Conservation (phyloP, 2,797 vertebrate genomes). For the Chiloscyllium punctatum region DNA sequence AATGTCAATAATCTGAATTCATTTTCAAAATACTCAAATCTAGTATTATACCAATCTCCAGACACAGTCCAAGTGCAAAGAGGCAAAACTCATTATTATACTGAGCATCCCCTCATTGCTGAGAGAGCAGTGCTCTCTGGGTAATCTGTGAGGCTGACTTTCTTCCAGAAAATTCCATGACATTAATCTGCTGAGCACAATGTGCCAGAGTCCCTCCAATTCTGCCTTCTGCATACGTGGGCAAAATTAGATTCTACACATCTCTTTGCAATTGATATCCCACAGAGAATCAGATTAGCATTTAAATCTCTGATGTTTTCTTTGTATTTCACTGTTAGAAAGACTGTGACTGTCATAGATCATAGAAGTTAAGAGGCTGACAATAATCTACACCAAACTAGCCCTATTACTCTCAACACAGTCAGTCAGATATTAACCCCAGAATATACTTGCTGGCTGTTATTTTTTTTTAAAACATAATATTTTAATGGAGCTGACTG, state of each 20-base stretch:
- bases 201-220: neutral
- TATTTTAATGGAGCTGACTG: neutral
- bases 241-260: constrained; percentile 11
- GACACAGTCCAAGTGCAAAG: neutral
- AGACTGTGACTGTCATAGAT: constrained; percentile 12
- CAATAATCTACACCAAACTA: neutral
- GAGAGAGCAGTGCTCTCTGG: neutral
- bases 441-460: neutral
- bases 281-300: constrained; percentile 15
- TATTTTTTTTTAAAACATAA: neutral
- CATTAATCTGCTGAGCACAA: neutral
- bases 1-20: neutral
- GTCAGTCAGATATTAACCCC: neutral
- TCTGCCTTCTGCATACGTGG: neutral
- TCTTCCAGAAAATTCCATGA: constrained; percentile 11
- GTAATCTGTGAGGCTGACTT: neutral
- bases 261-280: neutral
- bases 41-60: neutral
- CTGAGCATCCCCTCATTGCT: neutral
- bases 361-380: constrained; percentile 1
- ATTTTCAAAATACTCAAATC: neutral
- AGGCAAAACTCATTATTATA: neutral
- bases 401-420: neutral
- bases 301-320: constrained; percentile 10
- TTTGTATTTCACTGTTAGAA: neutral